phyloP scores from a whole-genome alignment of 2,113 vertebrate species.

The Hydrochoerus hydrochaeris region DNA sequence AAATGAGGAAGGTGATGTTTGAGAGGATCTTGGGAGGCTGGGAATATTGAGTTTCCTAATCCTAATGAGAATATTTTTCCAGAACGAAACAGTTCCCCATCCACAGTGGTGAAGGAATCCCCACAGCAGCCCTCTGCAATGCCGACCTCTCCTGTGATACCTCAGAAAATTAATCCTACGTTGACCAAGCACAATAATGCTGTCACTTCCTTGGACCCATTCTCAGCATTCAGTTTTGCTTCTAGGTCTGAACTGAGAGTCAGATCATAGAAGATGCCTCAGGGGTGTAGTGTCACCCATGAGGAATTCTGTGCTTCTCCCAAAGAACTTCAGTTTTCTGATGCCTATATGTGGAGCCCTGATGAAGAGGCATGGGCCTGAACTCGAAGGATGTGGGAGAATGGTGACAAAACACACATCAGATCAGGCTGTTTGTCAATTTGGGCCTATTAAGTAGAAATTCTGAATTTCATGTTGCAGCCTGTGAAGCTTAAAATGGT shows the following conservation, averaged over 20 bases:
- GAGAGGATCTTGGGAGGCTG: background rate
- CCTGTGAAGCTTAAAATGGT: background rate
- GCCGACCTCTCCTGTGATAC: background rate
- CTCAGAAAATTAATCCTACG: background rate
- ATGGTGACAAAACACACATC: background rate
- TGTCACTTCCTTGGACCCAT: background rate
- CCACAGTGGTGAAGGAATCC: background rate
- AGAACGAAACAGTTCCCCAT: background rate
- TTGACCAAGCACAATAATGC: background rate
- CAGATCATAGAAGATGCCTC: background rate
- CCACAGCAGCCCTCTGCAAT: background rate
- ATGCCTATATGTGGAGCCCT: background rate
- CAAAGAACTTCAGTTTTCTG: background rate
- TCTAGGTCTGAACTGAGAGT: background rate
- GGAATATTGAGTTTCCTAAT: background rate
- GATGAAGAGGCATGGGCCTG: background rate
- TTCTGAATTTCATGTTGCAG: background rate
- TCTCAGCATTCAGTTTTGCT: background rate
- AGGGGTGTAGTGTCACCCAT: background rate
- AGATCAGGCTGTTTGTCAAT: background rate
- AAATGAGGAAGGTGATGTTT: background rate
- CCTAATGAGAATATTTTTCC: background rate
- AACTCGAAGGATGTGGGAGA: background rate
- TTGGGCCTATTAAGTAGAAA: background rate
- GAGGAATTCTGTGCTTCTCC: background rate